phyloP scores from a whole-genome alignment of 2,888 invertebrate genomes.

The Synergus umbraculus region DNA sequence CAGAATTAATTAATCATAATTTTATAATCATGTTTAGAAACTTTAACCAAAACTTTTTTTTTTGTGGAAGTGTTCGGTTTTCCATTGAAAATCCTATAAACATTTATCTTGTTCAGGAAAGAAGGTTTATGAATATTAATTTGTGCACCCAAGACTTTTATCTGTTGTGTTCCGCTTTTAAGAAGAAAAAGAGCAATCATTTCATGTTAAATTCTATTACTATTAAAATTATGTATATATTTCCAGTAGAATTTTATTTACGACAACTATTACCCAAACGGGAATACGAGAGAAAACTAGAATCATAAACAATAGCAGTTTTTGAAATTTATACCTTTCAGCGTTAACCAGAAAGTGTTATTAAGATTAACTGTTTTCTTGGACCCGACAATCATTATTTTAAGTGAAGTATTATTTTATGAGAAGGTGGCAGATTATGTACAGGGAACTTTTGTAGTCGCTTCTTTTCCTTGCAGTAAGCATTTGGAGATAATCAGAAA shows the following conservation, averaged over 20 bases:
- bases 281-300: slow-evolving; percentile 10
- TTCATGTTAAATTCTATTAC: too few relatives aligned
- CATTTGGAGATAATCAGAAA: slow-evolving; percentile 18
- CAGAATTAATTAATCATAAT: too few relatives aligned
- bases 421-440: slow-evolving; percentile 29
- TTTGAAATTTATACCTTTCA: slow-evolving; percentile 27
- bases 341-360: slow-evolving; percentile 24
- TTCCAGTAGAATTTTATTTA: slow-evolving; percentile 21
- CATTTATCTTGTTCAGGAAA: too few relatives aligned
- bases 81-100: too few relatives aligned
- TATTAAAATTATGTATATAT: neutral
- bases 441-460: neutral
- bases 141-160: too few relatives aligned
- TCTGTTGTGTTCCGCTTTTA: too few relatives aligned
- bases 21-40: too few relatives aligned
- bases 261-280: neutral
- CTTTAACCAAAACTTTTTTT: too few relatives aligned
- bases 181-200: too few relatives aligned
- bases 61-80: too few relatives aligned
- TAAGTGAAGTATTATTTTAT: slow-evolving; percentile 36
- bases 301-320: neutral
- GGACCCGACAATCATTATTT: slow-evolving; percentile 23
- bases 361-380: slow-evolving; percentile 29
- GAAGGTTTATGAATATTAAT: too few relatives aligned
- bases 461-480: neutral